A percentile compares a stretch with the other conserved stretches of the same genome.
phyloP scores from a whole-genome alignment of 1,140 invertebrate species.

The Anoplophora glabripennis region DNA sequence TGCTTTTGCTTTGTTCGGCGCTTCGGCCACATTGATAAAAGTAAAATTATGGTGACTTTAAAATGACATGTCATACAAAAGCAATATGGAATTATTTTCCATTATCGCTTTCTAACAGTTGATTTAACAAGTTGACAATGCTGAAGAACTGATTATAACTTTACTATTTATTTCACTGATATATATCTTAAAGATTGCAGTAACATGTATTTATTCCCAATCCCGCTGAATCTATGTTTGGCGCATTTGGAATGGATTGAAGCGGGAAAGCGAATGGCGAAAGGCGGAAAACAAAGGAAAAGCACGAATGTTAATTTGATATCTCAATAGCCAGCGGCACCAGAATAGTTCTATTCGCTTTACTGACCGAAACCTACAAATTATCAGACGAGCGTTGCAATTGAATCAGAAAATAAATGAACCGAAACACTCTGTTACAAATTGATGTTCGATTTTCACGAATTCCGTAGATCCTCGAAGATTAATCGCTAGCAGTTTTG shows the following conservation, averaged over 20 bases:
- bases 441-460: conserved; percentile 18
- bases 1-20: no score
- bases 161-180: no score
- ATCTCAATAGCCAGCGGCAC: conserved; percentile 5
- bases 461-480: conserved; percentile 9
- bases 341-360: background rate
- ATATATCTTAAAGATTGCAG: no score
- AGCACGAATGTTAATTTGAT: conserved; percentile 8
- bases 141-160: no score
- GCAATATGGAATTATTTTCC: no score
- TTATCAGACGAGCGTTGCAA: conserved; percentile 9
- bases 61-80: no score
- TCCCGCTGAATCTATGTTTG: background rate
- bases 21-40: no score
- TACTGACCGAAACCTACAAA: background rate
- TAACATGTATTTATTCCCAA: no score
- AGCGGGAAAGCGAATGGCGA: conserved; percentile 3
- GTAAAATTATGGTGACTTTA: no score
- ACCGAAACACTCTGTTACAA: conserved; percentile 19
- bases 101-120: no score
- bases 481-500: conserved; percentile 14
- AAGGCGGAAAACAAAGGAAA: conserved; percentile 6
- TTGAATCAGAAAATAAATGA: conserved; percentile 21
- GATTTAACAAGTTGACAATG: no score
- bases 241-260: background rate